Base-by-base conservation (phyloP, 2,888 invertebrate species). In the Macaria liturata region DNA sequence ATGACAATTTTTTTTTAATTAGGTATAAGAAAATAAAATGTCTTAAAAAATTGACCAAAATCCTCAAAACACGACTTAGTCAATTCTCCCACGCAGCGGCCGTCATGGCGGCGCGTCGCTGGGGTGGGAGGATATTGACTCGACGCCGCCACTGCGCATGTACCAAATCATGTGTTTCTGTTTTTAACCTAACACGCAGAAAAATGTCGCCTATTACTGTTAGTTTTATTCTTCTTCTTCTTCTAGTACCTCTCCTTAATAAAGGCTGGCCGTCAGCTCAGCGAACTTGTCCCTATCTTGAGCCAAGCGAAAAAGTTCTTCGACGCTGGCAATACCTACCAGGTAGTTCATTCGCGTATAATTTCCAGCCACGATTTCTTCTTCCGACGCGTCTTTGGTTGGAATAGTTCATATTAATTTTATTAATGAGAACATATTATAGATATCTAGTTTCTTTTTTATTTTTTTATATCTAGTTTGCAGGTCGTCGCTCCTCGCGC, bases 111-210 rank as follows among this genome's bases (percentile, higher is more conserved):
- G 87, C 83, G 86, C 84, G 83, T 73, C 74, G 88, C 80, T 72
- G 89, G 80, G 86, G 81, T 80, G 81, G 88, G 91, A 86, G 90
- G 89, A 88, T 93, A 93, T 89, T 91, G 91, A 91, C 91, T 91
- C 84, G 81, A 65, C 80, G 84, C 74, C 84, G 77, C 74, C 80
- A 86, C 70, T 87, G 91, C 90, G 91, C 91, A 90, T 89, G 88
- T 81, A 81, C 84, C 78, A 78, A 80, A 83, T 84, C 88, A 87
- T 86, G 86, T 88, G 88, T 88, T 86, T 85, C 87, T 88, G 88
- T 88, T 88, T 86, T 88, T 84, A 83, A 81, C 80, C 80, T 74
- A 78, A 77, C 75, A 75, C 74, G 72, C 73, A 74, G 70, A 72
- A 79, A 75, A 77, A 72, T 74, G 74, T 72, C 67, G 69, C 70